Base-by-base conservation (phyloP, 2,888 invertebrate species). In the Gasteruption jaculator region DNA sequence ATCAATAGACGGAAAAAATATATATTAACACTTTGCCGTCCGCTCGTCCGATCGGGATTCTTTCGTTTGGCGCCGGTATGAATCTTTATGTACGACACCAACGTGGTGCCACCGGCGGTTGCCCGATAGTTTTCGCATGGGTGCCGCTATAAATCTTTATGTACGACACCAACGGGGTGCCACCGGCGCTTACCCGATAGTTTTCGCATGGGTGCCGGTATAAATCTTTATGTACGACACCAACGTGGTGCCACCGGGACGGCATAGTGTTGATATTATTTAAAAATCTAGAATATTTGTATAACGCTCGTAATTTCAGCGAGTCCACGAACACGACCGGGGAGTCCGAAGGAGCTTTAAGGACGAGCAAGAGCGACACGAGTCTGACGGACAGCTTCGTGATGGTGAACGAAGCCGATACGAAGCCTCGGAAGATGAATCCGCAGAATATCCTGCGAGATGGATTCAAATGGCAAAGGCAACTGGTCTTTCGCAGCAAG, bases 301-400 rank as follows among this genome's bases (percentile, higher is more conserved):
- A 22, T 22, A 5, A 35, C 27, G 38, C 15, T 18, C 6, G 14
- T 26, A 7, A 2, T 43, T 38, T 16, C 22, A 69, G 66, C 19
- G 68, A 69, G 40, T 53, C 53, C 2, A 34, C 46, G 18, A 60
- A 29, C 24, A 60, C 45, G 32, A 36, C 45, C 20, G 56, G 55
- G 3, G 70, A 71, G 45, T 50, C 61, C 2, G 70, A 71, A 42
- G 59, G 73, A 18, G 81, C 81, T 1, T 78, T 91, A 56, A 78
- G 91, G 35, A 78, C 87, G 6, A 91, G 91, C 71, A 91, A 91
- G 75, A 91, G 91, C 3, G 91, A 92, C 66, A 91, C 91, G 0
- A 91, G 91, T 64, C 78, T 93, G 12, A 89, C 89, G 0, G 91
- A 92, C 65, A 90, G 91, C 16, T 93, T 92, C 71, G 91, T 91